Evolutionary conservation across 2,797 vertebrate genomes (phyloP), one percentile per base, ranked within the genome.

Genomic region (Hybognathus amarus): DNA sequence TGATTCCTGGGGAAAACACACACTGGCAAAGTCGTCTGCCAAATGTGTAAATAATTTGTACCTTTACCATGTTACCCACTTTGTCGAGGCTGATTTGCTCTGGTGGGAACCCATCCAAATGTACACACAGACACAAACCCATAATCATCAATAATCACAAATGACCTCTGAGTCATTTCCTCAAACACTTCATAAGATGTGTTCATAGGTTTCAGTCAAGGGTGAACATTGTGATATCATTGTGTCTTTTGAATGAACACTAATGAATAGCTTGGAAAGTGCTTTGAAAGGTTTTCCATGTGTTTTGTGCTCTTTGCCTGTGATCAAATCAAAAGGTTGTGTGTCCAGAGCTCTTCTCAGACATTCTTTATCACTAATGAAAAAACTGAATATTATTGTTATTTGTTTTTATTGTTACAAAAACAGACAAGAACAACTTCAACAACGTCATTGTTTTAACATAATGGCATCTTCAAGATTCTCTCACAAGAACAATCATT

Each of bases 141-240:
- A 52, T 63, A 64, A 73, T 77, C 38, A 47, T 15, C 24, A 64
- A 42, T 78, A 22, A 68, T 79, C 30, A 50, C 64, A 71, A 63
- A 38, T 56, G 78, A 45, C 78, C 56, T 54, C 56, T 2, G n/a
- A 83, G 66, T 78, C 56, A 50, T 83, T 71, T 78, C 36, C 61
- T 73, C 68, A 64, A 79, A 83, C 38, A 50, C 64, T 78, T 78
- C 54, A 63, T 36, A 63, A 63, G 27, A 73, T 5, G 54, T 36
- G 40, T 71, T 61, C 38, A 47, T 50, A 74, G 30, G 4, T 38
- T 74, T 82, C 30, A 52, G 40, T 74, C 15, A 50, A 52, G 38
- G 18, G 47, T 80, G 38, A 76, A 68, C 36, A 11, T 47, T 70
- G 74, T 71, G 40, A 50, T 68, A 56, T 76, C 17, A 61, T 68